phyloP scores from a whole-genome alignment of 2,888 invertebrate species.

The Heliconius ismenius region DNA sequence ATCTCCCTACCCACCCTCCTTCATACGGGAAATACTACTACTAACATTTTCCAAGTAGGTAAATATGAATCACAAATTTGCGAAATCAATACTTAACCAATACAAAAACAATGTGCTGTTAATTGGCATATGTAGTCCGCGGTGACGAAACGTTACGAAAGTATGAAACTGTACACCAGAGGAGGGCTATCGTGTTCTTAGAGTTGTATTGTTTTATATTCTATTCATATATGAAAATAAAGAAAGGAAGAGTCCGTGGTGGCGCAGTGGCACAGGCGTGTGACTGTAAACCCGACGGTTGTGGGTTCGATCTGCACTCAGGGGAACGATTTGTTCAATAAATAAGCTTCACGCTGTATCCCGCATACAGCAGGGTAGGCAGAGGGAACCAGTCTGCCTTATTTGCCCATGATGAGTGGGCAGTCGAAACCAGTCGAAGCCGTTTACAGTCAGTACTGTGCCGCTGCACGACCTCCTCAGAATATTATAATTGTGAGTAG shows the following conservation, averaged over 20 bases:
- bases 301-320: too few species aligned
- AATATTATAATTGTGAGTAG: too few species aligned
- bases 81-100: constrained; percentile 23
- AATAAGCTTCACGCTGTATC: neutral
- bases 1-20: neutral
- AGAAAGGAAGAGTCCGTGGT: too few species aligned
- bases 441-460: neutral
- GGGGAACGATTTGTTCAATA: too few species aligned
- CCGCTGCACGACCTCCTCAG: neutral
- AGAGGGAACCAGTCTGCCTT: too few species aligned
- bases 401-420: too few species aligned
- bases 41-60: neutral
- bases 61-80: constrained; percentile 1
- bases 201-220: constrained; percentile 10
- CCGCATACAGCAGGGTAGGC: neutral
- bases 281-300: too few species aligned
- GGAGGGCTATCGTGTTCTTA: constrained; percentile 13
- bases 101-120: neutral
- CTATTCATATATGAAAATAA: neutral
- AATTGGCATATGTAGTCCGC: constrained; percentile 27
- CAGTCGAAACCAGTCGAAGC: too few species aligned
- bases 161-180: constrained; percentile 25
- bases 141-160: constrained; percentile 11
- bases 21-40: neutral
- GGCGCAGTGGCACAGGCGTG: too few species aligned